A percentile compares a stretch with the other conserved stretches of the same genome.
Conservation (phyloP, 2,888 invertebrate species). For the Nezara viridula region DNA sequence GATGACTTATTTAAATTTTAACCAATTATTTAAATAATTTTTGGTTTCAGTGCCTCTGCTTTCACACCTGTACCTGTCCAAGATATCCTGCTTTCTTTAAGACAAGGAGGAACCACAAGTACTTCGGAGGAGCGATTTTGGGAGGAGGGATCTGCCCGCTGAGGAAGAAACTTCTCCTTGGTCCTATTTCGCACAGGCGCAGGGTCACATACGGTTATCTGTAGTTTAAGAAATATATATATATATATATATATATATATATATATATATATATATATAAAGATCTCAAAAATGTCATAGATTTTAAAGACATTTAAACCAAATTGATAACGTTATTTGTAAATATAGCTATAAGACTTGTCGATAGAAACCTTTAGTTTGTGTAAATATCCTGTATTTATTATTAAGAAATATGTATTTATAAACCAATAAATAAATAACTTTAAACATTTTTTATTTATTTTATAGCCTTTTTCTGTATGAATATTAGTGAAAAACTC, state of each 20-base stretch:
- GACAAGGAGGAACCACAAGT: constrained; percentile 37
- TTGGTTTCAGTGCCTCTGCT: constrained; percentile 41
- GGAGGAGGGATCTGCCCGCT: constrained; percentile 12
- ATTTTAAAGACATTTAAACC: too few relatives aligned
- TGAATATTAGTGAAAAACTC: too few relatives aligned
- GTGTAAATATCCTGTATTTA: not conserved
- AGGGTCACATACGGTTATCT: not conserved
- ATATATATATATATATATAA: too few relatives aligned
- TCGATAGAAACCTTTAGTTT: not conserved
- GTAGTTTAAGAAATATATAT: not conserved
- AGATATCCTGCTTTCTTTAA: not conserved
- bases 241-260: not conserved
- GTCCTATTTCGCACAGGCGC: constrained; percentile 30
- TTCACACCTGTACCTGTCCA: not conserved
- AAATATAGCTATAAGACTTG: not conserved
- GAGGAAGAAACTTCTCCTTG: not conserved
- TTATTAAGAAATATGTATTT: not conserved
- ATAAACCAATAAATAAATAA: not conserved
- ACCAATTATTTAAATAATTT: too few relatives aligned
- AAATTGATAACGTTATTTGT: too few relatives aligned
- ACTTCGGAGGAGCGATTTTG: constrained; percentile 30
- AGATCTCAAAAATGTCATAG: too few relatives aligned
- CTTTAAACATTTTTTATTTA: not conserved
- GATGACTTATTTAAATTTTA: too few relatives aligned
- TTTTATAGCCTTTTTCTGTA: too few relatives aligned